Evolutionary conservation across 2,797 vertebrate genomes (phyloP).

Genomic region (Syngnathus rostellatus): DNA sequence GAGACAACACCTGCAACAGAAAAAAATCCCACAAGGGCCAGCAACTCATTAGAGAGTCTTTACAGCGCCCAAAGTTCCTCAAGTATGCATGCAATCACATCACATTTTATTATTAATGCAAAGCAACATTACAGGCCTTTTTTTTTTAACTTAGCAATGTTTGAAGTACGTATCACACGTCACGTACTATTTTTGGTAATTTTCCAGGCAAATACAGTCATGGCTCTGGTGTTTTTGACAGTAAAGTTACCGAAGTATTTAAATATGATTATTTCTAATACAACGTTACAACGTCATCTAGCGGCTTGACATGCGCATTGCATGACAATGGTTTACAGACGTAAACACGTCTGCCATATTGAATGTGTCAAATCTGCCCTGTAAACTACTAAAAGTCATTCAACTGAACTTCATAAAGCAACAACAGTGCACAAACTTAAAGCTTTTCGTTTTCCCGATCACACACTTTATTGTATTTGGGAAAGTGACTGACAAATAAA

Average conservation of each 20-base stretch:
- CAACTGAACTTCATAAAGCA: too few relatives aligned
- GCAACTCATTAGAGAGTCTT: constrained; percentile 86
- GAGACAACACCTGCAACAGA: constrained; percentile 70
- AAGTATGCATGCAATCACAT: constrained; percentile 64
- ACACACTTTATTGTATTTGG: too few relatives aligned
- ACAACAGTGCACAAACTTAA: too few relatives aligned
- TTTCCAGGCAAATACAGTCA: not conserved
- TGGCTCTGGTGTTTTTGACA: not conserved
- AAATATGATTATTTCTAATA: not conserved
- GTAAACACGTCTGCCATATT: not conserved
- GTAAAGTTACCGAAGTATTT: not conserved
- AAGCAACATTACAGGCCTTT: not conserved
- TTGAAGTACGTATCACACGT: too few relatives aligned
- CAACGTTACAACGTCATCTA: not conserved
- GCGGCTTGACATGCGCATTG: not conserved
- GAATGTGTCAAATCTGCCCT: not conserved
- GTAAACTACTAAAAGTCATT: not conserved
- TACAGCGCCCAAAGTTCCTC: constrained; percentile 84
- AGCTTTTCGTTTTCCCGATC: too few relatives aligned
- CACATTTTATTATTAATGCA: not conserved
- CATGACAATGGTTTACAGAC: not conserved
- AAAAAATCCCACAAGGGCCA: constrained; percentile 66
- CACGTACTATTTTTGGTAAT: not conserved
- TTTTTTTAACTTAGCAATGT: not conserved
- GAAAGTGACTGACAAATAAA: not conserved